Conservation (phyloP, 2,797 vertebrate species). For the Lophura swinhoii region DNA sequence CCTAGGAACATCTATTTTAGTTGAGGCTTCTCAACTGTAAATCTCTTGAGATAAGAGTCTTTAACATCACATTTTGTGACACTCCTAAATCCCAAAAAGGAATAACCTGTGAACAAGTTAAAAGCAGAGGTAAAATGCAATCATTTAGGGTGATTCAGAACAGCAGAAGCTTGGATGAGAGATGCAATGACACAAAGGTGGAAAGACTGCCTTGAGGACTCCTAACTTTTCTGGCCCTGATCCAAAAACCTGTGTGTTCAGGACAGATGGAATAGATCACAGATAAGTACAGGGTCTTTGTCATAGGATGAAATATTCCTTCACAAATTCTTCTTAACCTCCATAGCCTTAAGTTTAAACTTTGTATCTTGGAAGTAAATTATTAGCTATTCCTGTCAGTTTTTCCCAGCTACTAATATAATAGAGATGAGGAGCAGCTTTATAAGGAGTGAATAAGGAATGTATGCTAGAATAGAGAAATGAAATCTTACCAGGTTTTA, state of each 20-base stretch:
- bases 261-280: not conserved
- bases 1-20: not conserved
- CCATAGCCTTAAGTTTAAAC: constrained; percentile 12
- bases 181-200: not conserved
- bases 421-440: constrained; percentile 7
- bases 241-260: not conserved
- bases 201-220: not conserved
- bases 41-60: not conserved
- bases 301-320: not conserved
- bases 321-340: constrained; percentile 18
- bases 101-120: not conserved
- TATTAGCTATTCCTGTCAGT: constrained; percentile 3
- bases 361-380: constrained; percentile 27
- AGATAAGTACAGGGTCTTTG: constrained; percentile 2
- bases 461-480: constrained; percentile 4
- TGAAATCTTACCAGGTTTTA: not conserved
- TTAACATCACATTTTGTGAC: not conserved
- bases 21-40: not conserved
- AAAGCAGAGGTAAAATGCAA: not conserved
- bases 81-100: not conserved
- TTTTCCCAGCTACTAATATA: constrained; percentile 1
- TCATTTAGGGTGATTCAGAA: not conserved
- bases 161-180: not conserved
- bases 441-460: not conserved
- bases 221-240: not conserved